Conservation (phyloP, 2,113 vertebrate species). For the Phainopepla nitens region DNA sequence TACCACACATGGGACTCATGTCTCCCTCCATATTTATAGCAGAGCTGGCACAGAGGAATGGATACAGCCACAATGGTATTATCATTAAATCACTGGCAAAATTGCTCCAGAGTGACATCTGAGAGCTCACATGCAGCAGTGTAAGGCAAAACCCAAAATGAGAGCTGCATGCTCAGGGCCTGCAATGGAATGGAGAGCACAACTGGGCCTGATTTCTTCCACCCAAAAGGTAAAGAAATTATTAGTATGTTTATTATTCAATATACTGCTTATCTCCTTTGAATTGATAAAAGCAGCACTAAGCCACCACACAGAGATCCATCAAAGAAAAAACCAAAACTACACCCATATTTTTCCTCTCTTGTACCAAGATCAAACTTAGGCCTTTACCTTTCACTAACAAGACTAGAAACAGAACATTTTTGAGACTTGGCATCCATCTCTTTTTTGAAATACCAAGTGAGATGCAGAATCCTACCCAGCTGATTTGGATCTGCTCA, state of each 20-base stretch:
- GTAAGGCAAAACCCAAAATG: background rate
- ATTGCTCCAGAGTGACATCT: background rate
- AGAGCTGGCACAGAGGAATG: background rate
- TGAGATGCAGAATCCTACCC: background rate
- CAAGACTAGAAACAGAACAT: background rate
- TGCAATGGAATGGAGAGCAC: background rate
- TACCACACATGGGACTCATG: background rate
- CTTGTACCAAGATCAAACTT: background rate
- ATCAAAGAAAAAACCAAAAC: background rate
- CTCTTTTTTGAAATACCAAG: background rate
- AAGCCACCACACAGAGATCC: background rate
- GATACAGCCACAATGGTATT: fast-evolving
- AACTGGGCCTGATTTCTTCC: background rate
- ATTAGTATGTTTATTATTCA: background rate
- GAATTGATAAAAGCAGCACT: background rate
- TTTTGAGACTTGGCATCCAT: background rate
- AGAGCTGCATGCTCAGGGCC: background rate
- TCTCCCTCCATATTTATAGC: background rate
- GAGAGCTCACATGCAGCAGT: fast-evolving
- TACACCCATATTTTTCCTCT: background rate
- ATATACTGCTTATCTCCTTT: background rate
- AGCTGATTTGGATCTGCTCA: background rate
- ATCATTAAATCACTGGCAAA: background rate
- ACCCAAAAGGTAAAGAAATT: background rate
- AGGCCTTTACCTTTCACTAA: background rate